phyloP scores from a whole-genome alignment of 2,797 vertebrate species.

The Lagocephalus sceleratus region DNA sequence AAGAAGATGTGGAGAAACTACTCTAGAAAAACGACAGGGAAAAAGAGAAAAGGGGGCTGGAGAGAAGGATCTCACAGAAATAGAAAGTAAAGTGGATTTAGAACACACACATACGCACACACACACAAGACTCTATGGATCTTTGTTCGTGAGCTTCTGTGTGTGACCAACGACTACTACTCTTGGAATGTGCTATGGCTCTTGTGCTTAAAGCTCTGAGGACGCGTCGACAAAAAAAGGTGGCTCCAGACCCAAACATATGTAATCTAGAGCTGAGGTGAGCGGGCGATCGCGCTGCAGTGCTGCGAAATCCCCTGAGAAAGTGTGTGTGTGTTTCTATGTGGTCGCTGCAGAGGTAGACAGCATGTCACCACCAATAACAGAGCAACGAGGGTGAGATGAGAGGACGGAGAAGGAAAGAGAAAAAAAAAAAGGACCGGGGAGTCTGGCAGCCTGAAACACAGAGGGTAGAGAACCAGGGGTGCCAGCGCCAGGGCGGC shows the following conservation, averaged over 20 bases:
- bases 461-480: conserved; percentile 56
- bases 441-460: conserved; percentile 61
- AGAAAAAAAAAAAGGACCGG: conserved; percentile 33
- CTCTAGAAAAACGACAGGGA: conserved; percentile 42
- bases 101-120: not conserved
- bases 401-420: conserved; percentile 65
- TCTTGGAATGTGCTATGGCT: too few species aligned
- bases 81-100: conserved; percentile 33
- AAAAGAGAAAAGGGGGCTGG: conserved; percentile 35
- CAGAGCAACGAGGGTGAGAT: conserved; percentile 66
- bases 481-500: conserved; percentile 65
- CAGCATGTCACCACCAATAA: conserved; percentile 77
- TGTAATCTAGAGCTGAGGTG: conserved; percentile 28
- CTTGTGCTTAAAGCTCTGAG: too few species aligned
- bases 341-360: conserved; percentile 65
- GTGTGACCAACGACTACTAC: too few species aligned
- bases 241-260: conserved; percentile 43
- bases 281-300: conserved; percentile 47
- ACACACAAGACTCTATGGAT: conserved; percentile 2
- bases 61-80: conserved; percentile 61
- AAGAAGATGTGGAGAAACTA: conserved; percentile 59
- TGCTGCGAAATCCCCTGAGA: conserved; percentile 18
- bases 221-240: conserved; percentile 1
- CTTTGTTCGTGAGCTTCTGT: conserved; percentile 53
- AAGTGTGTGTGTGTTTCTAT: conserved; percentile 28